These are phyloP conservation scores for Scopus umbretta DNA, from an alignment of 2,113 vertebrate genomes.

Conservation along the genomic window DNA sequence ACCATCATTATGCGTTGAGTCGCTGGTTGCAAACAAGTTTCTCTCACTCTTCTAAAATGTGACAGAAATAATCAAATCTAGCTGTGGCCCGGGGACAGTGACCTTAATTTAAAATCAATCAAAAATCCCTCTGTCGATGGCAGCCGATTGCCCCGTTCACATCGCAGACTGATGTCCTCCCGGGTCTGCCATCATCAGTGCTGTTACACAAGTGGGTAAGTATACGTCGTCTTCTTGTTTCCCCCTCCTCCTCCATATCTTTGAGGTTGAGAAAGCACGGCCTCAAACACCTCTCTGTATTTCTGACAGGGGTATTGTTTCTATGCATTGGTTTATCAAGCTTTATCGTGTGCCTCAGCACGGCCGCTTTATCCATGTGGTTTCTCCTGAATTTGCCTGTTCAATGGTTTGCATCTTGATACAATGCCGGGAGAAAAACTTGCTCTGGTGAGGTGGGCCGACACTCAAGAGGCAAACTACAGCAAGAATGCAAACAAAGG, in stretches of 20 bases:
- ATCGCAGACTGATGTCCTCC: slow-evolving; percentile 5
- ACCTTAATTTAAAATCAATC: slow-evolving; percentile 69
- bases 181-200: neutral
- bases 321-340: neutral
- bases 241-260: neutral
- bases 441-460: neutral
- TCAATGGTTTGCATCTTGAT: neutral
- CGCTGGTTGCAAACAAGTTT: neutral
- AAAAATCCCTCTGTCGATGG: slow-evolving; percentile 17
- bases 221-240: neutral
- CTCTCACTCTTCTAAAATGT: slow-evolving; percentile 28
- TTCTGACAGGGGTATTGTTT: neutral
- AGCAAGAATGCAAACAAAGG: neutral
- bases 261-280: neutral
- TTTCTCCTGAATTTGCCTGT: neutral
- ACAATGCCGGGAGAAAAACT: neutral
- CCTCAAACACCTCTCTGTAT: neutral
- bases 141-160: neutral
- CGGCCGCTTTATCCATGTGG: neutral
- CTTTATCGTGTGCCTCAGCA: neutral
- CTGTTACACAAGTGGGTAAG: neutral
- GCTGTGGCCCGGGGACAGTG: slow-evolving; percentile 27
- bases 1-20: neutral
- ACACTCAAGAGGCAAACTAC: neutral
- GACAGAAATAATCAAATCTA: slow-evolving; percentile 61